A percentile compares a stretch with the other conserved stretches of the same genome.
phyloP scores from a whole-genome alignment of 2,888 invertebrate species.

The Microchrysa polita region DNA sequence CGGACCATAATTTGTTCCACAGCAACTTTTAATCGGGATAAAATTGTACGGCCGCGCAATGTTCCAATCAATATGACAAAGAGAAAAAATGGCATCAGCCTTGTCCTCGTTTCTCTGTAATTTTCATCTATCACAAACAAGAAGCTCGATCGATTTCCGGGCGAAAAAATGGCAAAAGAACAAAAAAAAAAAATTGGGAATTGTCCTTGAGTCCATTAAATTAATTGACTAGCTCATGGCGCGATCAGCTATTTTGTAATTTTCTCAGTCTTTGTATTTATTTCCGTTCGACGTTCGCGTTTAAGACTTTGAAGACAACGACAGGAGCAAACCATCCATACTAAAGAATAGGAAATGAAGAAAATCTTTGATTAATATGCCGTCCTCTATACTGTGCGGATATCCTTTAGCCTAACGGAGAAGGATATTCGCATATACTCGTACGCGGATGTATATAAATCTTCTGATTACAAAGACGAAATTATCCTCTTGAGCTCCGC shows the following conservation, averaged over 20 bases:
- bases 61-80: too few species aligned
- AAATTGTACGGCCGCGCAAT: too few species aligned
- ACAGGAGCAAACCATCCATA: too few species aligned
- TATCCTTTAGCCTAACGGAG: conserved; percentile 28
- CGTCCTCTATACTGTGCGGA: background rate
- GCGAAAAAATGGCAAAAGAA: background rate
- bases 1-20: too few species aligned
- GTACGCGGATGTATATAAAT: conserved; percentile 26
- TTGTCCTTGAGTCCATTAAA: conserved; percentile 11
- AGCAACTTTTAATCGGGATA: too few species aligned
- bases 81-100: too few species aligned
- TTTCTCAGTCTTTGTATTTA: too few species aligned
- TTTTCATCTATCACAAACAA: too few species aligned
- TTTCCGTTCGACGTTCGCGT: background rate
- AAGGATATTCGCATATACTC: conserved; percentile 14
- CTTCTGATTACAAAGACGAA: conserved; percentile 38
- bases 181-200: conserved; percentile 4
- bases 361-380: conserved; percentile 32
- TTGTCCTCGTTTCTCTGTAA: too few species aligned
- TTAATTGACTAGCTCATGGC: conserved; percentile 20
- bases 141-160: too few species aligned
- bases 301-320: too few species aligned
- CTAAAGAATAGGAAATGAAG: background rate
- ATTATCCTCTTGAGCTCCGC: conserved; percentile 36
- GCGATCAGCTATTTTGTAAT: conserved; percentile 6